Evolutionary conservation across 53 echinoderm and acorn worm species (phyloP).

Genomic region (Antedon mediterranea): DNA sequence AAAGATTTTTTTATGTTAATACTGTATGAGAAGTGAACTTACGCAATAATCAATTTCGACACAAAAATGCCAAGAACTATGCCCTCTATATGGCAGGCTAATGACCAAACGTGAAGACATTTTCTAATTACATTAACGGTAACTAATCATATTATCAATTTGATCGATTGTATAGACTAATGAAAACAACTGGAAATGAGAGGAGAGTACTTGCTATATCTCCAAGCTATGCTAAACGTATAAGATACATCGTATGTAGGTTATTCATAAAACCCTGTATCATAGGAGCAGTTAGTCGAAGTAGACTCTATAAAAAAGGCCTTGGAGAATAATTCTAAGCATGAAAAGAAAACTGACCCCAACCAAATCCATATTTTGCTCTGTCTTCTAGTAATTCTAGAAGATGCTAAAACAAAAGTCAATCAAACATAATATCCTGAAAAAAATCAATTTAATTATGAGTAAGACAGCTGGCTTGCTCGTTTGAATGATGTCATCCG

Average conservation of each 20-base stretch:
- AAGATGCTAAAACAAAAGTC: neutral
- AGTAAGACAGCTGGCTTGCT: neutral
- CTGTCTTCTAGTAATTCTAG: neutral
- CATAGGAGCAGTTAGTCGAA: neutral
- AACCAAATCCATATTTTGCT: neutral
- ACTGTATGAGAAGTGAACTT: too few relatives aligned
- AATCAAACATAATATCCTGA: neutral
- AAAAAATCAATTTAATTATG: neutral
- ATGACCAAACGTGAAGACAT: neutral
- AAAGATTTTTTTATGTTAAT: too few relatives aligned
- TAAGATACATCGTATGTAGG: neutral
- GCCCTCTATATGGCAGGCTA: neutral
- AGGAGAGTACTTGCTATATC: neutral
- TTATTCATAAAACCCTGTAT: neutral
- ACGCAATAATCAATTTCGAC: too few relatives aligned
- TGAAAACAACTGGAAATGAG: neutral
- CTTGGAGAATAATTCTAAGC: neutral
- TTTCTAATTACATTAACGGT: neutral
- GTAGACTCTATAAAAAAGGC: neutral
- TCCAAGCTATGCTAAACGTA: neutral
- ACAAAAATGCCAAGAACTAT: too few relatives aligned
- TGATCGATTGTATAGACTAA: neutral
- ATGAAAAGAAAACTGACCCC: neutral
- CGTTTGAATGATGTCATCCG: neutral
- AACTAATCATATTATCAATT: neutral